Evolutionary conservation across 2,113 vertebrate genomes (phyloP).

Genomic region (Halcyon senegalensis): DNA sequence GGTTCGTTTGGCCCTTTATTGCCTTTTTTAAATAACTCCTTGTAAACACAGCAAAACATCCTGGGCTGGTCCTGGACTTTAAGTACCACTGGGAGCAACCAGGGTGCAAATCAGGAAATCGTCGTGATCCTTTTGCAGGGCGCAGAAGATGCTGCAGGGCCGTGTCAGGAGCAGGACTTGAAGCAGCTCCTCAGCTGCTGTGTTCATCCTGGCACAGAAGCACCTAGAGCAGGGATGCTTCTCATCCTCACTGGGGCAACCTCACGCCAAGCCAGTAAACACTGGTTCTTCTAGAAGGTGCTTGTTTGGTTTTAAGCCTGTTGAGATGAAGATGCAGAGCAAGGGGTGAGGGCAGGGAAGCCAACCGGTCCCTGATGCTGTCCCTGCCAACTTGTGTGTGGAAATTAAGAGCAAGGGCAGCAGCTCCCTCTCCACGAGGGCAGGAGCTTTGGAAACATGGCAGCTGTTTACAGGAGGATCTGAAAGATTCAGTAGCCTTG

Average conservation of each 20-base stretch:
- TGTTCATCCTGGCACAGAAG: not conserved
- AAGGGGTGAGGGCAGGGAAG: not conserved
- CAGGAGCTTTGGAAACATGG: not conserved
- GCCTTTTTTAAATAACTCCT: not conserved
- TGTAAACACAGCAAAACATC: not conserved
- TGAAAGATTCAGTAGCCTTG: not conserved
- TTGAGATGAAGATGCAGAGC: not conserved
- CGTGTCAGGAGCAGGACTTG: not conserved
- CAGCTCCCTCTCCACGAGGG: not conserved
- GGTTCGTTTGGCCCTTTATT: not conserved
- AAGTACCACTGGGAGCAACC: not conserved
- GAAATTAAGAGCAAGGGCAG: no score
- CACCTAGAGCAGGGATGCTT: not conserved
- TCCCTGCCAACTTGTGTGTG: not conserved
- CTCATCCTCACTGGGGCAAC: not conserved
- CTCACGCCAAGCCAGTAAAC: not conserved
- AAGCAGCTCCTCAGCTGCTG: not conserved
- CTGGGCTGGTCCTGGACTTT: not conserved
- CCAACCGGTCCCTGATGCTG: not conserved
- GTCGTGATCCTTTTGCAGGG: not conserved
- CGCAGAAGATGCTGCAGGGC: not conserved
- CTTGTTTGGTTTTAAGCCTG: not conserved
- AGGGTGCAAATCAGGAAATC: not conserved
- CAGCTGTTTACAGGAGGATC: not conserved
- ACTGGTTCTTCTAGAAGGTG: not conserved